These are phyloP conservation scores for Brachirus orientalis DNA, from an alignment of 2,113 vertebrate species.

Conservation along the genomic window DNA sequence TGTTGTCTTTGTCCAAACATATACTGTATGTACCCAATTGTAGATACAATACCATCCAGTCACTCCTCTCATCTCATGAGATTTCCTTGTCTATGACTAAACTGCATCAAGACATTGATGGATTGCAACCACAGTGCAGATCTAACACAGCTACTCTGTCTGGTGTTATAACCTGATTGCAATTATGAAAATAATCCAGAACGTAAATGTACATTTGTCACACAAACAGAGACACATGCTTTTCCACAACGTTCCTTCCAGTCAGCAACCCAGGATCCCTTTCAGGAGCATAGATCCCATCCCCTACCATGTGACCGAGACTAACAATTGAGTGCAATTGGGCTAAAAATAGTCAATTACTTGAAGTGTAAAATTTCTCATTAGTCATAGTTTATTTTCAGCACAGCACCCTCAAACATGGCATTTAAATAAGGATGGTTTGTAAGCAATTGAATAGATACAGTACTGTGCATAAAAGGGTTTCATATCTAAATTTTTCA, in stretches of 20 bases:
- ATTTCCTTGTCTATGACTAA: no score
- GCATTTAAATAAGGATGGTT: slow-evolving; percentile 37
- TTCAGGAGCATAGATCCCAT: slow-evolving; percentile 26
- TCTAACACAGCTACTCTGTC: background rate
- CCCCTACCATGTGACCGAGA: slow-evolving; percentile 53
- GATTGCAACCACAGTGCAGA: background rate
- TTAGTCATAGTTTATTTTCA: slow-evolving; percentile 60
- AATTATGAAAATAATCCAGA: background rate
- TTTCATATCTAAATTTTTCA: background rate
- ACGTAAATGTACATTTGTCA: background rate
- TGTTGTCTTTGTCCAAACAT: no score
- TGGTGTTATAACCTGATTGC: background rate
- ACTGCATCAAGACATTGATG: no score
- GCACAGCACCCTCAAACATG: slow-evolving; percentile 43
- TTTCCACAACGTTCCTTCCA: slow-evolving; percentile 15
- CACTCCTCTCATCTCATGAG: no score
- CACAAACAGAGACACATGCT: no score
- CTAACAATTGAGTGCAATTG: slow-evolving; percentile 68
- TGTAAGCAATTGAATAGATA: slow-evolving; percentile 29
- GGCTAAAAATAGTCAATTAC: slow-evolving; percentile 67
- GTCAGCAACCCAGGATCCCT: slow-evolving; percentile 7
- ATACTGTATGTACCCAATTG: no score
- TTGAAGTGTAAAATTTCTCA: slow-evolving; percentile 58
- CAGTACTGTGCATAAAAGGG: background rate
- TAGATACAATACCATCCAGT: no score